Evolutionary conservation across 2,888 invertebrate genomes (phyloP).

Genomic region (Harmothoe impar): DNA sequence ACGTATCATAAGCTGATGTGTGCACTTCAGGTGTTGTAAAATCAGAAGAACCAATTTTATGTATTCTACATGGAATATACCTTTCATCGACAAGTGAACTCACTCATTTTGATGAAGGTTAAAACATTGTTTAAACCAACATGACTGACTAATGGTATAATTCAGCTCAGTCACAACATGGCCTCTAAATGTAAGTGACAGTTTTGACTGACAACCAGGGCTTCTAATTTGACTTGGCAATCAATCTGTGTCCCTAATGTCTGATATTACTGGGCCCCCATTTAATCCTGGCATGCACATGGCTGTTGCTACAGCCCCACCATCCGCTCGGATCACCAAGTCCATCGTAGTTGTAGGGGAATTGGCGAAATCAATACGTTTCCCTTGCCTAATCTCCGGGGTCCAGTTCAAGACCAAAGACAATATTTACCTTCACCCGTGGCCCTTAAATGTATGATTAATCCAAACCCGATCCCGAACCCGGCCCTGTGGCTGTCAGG

Average conservation of each 20-base stretch:
- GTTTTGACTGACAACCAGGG: not conserved
- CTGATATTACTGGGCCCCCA: not conserved
- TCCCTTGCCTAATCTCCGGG: not conserved
- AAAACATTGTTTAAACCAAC: too few relatives aligned
- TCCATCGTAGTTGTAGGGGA: not conserved
- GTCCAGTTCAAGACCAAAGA: not conserved
- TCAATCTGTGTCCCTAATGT: not conserved
- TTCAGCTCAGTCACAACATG: not conserved
- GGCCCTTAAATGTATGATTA: not conserved
- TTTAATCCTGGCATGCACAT: not conserved
- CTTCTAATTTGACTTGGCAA: conserved; percentile 35
- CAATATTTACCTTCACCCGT: conserved; percentile 19
- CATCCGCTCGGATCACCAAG: not conserved
- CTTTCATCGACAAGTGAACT: too few relatives aligned
- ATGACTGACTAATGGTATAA: too few relatives aligned
- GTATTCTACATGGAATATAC: too few relatives aligned
- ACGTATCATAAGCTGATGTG: too few relatives aligned
- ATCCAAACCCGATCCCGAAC: not conserved
- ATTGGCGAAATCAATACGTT: not conserved
- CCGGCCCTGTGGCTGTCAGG: conserved; percentile 3
- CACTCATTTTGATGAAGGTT: too few relatives aligned
- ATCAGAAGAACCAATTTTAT: too few relatives aligned
- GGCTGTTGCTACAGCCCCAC: not conserved
- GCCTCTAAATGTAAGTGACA: not conserved
- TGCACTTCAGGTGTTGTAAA: too few relatives aligned